phyloP scores from a whole-genome alignment of 2,888 invertebrate genomes.

The Candidula unifasciata region DNA sequence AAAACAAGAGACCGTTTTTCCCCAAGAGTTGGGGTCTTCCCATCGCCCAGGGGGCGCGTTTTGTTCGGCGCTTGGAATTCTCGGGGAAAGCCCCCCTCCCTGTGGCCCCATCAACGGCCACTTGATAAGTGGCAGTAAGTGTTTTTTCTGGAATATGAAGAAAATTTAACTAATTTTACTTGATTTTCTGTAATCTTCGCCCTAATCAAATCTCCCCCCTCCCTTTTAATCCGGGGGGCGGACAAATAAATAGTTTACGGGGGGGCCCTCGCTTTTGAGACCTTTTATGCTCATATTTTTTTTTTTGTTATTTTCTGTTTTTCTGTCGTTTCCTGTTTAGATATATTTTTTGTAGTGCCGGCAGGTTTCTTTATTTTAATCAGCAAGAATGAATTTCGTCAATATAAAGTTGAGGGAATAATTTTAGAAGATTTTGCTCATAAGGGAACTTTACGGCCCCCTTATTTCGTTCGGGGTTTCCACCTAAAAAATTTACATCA shows the following conservation, averaged over 20 bases:
- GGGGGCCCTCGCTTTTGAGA: not conserved
- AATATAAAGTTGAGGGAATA: too few relatives aligned
- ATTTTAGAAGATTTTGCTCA: too few relatives aligned
- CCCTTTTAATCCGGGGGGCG: not conserved
- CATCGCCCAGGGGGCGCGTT: conserved; percentile 26
- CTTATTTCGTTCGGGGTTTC: too few relatives aligned
- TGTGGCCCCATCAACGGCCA: not conserved
- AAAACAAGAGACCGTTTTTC: not conserved
- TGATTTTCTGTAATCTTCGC: conserved; percentile 23
- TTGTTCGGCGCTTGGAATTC: conserved; percentile 6
- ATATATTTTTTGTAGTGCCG: not conserved
- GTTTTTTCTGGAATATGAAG: conserved; percentile 7
- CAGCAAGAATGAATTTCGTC: too few relatives aligned
- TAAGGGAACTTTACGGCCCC: too few relatives aligned
- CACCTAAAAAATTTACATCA: too few relatives aligned
- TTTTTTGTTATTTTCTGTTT: not conserved
- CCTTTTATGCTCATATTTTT: conserved; percentile 1
- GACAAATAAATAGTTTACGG: not conserved
- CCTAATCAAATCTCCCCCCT: conserved; percentile 17
- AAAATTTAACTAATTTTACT: conserved; percentile 46
- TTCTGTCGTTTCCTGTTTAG: not conserved
- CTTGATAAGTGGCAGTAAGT: conserved; percentile 5
- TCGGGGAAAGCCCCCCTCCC: conserved; percentile 11
- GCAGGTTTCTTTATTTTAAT: too few relatives aligned
- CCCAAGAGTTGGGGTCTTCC: not conserved